Evolutionary conservation across 2,113 vertebrate genomes (phyloP).

Genomic region (Apodemus speciosus): DNA sequence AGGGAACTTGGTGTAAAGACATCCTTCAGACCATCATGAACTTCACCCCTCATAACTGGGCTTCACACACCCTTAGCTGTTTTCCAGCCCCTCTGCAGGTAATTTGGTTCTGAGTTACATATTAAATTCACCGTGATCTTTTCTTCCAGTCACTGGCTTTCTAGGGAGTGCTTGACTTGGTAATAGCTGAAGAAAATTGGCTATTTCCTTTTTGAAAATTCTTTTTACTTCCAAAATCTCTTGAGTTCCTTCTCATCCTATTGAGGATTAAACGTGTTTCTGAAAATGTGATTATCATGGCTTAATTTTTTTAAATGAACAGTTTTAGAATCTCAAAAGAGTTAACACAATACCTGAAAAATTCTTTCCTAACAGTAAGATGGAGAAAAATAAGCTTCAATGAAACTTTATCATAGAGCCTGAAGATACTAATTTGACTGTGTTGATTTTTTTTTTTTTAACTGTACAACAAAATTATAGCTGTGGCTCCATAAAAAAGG

Average conservation of each 20-base stretch:
- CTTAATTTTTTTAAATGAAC: conserved; percentile 19
- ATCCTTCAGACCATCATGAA: conserved; percentile 99
- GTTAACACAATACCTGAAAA: conserved; percentile 4
- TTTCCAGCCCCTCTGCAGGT: conserved; percentile 98
- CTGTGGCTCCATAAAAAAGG: background rate
- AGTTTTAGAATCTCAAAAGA: conserved; percentile 34
- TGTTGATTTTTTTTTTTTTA: background rate
- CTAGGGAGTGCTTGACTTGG: background rate
- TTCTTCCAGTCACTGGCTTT: background rate
- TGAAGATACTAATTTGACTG: background rate
- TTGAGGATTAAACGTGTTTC: background rate
- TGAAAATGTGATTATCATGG: background rate
- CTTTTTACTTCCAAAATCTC: conserved; percentile 19
- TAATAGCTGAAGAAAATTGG: conserved; percentile 17
- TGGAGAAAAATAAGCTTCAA: background rate
- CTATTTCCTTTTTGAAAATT: conserved; percentile 1
- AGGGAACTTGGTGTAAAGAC: conserved; percentile 99
- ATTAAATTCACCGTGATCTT: background rate
- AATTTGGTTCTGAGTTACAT: conserved; percentile 69
- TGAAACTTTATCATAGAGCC: background rate
- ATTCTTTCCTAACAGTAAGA: background rate
- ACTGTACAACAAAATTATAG: background rate
- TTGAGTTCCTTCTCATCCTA: background rate
- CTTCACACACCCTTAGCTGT: conserved; percentile 97
- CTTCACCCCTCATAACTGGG: conserved; percentile 99